These are phyloP conservation scores for Chaenogobius annularis DNA, from an alignment of 2,113 vertebrate genomes.

Conservation along the genomic window DNA sequence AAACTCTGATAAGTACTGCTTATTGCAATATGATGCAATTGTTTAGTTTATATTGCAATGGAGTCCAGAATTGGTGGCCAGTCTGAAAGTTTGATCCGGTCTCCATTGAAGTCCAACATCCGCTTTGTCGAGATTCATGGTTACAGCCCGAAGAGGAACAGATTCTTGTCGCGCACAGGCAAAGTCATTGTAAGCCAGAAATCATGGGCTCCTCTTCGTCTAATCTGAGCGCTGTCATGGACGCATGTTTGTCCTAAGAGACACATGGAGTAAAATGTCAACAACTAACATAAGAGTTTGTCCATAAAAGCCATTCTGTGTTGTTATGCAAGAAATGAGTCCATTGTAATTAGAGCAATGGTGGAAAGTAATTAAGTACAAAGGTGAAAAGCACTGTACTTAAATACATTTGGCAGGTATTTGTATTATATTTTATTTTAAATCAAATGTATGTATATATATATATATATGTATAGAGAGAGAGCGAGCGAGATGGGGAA, in stretches of 20 bases:
- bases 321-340: too few species aligned
- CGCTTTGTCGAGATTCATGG: conserved; percentile 73
- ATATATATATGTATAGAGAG: too few species aligned
- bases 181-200: conserved; percentile 85
- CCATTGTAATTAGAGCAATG: too few species aligned
- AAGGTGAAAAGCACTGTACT: too few species aligned
- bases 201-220: conserved; percentile 80
- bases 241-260: conserved; percentile 77
- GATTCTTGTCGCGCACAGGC: conserved; percentile 85
- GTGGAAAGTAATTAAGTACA: too few species aligned
- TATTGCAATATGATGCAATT: conserved; percentile 83
- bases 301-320: too few species aligned
- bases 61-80: conserved; percentile 87
- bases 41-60: conserved; percentile 83
- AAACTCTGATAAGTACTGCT: conserved; percentile 82
- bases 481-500: too few species aligned
- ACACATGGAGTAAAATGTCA: background rate
- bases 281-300: too few species aligned
- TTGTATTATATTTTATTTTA: too few species aligned
- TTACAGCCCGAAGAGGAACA: conserved; percentile 80
- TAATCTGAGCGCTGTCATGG: conserved; percentile 78
- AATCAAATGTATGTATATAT: too few species aligned
- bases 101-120: conserved; percentile 85
- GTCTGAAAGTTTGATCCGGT: conserved; percentile 82
- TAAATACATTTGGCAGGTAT: too few species aligned